Conservation (phyloP, 2,797 vertebrate species). For the Selene dorsalis region DNA sequence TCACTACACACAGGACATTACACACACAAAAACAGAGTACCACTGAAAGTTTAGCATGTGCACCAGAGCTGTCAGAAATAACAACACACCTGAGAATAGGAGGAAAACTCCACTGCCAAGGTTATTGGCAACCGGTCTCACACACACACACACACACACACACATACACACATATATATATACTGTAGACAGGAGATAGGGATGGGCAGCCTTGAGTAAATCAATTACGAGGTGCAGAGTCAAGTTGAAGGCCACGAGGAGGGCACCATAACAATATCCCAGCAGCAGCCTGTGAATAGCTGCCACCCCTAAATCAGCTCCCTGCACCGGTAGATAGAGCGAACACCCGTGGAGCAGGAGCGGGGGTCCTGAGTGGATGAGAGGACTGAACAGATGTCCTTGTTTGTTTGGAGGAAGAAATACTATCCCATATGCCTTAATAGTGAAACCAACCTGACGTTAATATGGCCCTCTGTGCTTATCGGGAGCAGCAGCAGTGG, state of each 20-base stretch:
- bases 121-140: slow-evolving; percentile 34
- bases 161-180: not conserved
- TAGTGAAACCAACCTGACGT: slow-evolving; percentile 53
- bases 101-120: slow-evolving; percentile 36
- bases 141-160: slow-evolving; percentile 6
- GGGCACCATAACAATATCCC: slow-evolving; percentile 67
- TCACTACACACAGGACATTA: not conserved
- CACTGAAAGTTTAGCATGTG: slow-evolving; percentile 29
- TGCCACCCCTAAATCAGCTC: slow-evolving; percentile 61
- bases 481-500: slow-evolving; percentile 68
- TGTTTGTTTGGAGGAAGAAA: slow-evolving; percentile 66
- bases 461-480: slow-evolving; percentile 68
- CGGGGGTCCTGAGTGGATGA: slow-evolving; percentile 28
- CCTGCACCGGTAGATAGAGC: slow-evolving; percentile 56
- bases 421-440: slow-evolving; percentile 47
- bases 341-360: slow-evolving; percentile 45
- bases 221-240: slow-evolving; percentile 80
- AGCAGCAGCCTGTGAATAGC: slow-evolving; percentile 59
- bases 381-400: slow-evolving; percentile 56
- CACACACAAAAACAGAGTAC: not conserved
- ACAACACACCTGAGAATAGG: slow-evolving; percentile 32
- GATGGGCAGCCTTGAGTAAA: slow-evolving; percentile 72
- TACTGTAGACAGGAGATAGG: slow-evolving; percentile 57
- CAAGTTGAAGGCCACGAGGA: slow-evolving; percentile 69
- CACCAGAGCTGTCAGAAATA: slow-evolving; percentile 32